Evolutionary conservation across 2,113 vertebrate genomes (phyloP).

Genomic region (Phodopus roborovskii): DNA sequence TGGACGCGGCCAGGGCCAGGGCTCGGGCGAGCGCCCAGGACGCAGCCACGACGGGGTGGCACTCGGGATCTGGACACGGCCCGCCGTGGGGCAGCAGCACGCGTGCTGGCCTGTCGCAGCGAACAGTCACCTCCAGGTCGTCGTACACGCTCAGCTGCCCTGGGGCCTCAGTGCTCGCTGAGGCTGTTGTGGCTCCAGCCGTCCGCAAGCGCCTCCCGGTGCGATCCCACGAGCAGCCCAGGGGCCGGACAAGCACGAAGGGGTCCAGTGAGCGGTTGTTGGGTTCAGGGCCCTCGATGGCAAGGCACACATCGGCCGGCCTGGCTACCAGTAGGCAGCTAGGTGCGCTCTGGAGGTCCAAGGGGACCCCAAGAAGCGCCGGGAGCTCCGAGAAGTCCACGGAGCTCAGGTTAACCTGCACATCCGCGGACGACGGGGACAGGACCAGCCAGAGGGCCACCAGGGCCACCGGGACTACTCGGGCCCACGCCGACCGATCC

Average conservation of each 20-base stretch:
- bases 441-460: not conserved
- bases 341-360: conserved; percentile 83
- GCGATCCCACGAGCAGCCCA: not conserved
- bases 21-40: not conserved
- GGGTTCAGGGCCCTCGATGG: conserved; percentile 84
- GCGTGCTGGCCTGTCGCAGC: conserved; percentile 59
- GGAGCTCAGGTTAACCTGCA: conserved; percentile 66
- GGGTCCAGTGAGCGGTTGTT: conserved; percentile 75
- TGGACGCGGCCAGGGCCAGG: not conserved
- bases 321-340: conserved; percentile 85
- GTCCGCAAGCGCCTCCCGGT: not conserved
- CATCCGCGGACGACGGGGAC: not conserved
- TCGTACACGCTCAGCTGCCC: not conserved
- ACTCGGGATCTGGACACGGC: not conserved
- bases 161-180: not conserved
- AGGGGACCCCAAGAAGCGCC: conserved; percentile 85
- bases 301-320: conserved; percentile 87
- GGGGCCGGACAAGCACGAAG: not conserved
- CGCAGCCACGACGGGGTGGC: not conserved
- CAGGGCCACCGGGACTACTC: not conserved
- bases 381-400: conserved; percentile 86
- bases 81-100: conserved; percentile 77
- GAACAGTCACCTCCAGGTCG: conserved; percentile 53
- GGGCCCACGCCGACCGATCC: accelerated
- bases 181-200: not conserved